phyloP scores from a whole-genome alignment of 2,113 vertebrate species.

The Pelvicachromis taeniatus region DNA sequence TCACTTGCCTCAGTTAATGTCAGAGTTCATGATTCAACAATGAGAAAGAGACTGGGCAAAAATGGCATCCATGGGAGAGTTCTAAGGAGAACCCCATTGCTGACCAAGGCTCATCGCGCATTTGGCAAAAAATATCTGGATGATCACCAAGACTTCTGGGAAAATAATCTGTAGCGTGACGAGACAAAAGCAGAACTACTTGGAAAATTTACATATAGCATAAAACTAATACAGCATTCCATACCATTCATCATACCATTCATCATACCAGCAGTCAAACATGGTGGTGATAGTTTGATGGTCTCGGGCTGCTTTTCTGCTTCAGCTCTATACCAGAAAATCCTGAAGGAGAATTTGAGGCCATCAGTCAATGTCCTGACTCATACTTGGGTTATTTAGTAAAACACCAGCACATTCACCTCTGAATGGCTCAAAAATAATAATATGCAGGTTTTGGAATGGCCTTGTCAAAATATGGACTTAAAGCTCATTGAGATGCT shows the following conservation, averaged over 20 bases:
- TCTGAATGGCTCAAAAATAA: not conserved
- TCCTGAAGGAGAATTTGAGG: no score
- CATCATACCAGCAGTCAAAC: no score
- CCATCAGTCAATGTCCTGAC: no score
- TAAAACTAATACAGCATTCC: no score
- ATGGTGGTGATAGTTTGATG: no score
- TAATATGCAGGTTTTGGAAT: not conserved
- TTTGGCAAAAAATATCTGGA: not conserved
- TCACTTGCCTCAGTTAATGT: not conserved
- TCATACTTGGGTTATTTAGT: not conserved
- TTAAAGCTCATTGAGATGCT: not conserved
- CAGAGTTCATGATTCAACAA: not conserved
- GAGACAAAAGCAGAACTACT: not conserved
- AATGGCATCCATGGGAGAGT: not conserved
- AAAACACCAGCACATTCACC: not conserved
- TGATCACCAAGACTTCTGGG: not conserved
- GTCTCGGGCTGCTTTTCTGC: no score
- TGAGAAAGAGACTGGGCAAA: not conserved
- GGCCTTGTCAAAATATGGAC: not conserved
- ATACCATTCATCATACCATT: no score
- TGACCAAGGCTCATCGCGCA: accelerated
- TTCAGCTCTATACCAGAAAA: no score
- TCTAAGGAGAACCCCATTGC: not conserved
- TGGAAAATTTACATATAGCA: not conserved
- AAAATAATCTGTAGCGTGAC: not conserved